phyloP scores from a whole-genome alignment of 1,140 invertebrate genomes.

The Bilobella aurantiaca region DNA sequence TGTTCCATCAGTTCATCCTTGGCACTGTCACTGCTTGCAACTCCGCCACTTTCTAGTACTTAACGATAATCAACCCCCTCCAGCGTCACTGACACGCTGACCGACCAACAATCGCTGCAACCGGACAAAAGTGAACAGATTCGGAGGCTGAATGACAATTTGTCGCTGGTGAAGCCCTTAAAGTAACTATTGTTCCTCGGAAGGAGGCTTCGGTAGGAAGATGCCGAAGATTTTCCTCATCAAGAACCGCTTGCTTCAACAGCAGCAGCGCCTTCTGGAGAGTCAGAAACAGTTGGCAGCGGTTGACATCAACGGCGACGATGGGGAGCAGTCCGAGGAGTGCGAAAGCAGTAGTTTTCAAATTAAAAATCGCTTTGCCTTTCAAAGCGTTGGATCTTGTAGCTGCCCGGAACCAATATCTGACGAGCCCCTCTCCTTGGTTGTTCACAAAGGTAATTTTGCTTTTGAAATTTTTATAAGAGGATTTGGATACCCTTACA shows the following conservation, averaged over 20 bases:
- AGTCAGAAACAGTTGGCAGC: slow-evolving; percentile 50
- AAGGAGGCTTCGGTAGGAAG: not conserved
- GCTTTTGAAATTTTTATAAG: too few species aligned
- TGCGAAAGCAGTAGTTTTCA: slow-evolving; percentile 38
- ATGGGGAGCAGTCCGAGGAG: slow-evolving; percentile 41
- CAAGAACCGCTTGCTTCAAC: slow-evolving; percentile 75
- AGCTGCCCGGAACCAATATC: not conserved
- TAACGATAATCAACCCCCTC: not conserved
- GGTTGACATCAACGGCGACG: slow-evolving; percentile 39
- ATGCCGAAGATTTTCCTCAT: slow-evolving; percentile 86
- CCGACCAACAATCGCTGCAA: too few species aligned
- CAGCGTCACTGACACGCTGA: too few species aligned
- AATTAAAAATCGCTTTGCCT: not conserved
- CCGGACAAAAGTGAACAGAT: too few species aligned
- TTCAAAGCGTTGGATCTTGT: not conserved
- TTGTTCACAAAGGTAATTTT: slow-evolving; percentile 32
- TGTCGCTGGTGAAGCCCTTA: not conserved
- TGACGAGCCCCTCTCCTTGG: slow-evolving; percentile 33
- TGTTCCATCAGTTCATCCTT: slow-evolving; percentile 35
- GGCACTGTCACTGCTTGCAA: slow-evolving; percentile 30
- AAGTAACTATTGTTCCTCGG: not conserved
- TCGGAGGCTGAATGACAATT: not conserved
- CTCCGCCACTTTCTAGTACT: not conserved
- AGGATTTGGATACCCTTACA: not conserved
- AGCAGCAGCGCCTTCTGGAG: slow-evolving; percentile 67